Conservation (phyloP, 2,888 invertebrate genomes). For the Abrostola tripartita region DNA sequence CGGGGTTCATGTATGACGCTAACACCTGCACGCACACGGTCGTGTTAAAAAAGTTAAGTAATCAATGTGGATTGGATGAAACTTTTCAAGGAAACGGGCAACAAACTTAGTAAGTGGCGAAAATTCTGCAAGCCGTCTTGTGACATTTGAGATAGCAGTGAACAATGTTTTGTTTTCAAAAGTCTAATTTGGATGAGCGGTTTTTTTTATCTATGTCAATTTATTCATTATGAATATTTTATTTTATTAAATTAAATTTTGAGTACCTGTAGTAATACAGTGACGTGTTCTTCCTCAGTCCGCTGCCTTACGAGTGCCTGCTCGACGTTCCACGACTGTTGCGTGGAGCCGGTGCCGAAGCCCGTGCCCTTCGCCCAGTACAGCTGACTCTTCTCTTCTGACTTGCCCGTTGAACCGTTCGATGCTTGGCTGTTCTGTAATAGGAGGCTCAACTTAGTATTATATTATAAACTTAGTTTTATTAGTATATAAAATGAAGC, state of each 20-base stretch:
- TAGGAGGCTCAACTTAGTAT: not conserved
- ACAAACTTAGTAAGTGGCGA: not conserved
- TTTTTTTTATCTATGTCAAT: too few relatives aligned
- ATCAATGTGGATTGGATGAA: not conserved
- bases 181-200: too few relatives aligned
- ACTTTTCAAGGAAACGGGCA: not conserved
- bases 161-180: not conserved
- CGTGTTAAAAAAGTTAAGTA: not conserved
- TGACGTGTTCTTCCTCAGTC: slow-evolving; percentile 98
- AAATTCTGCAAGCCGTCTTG: not conserved
- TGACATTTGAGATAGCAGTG: not conserved
- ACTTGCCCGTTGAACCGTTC: slow-evolving; percentile 85
- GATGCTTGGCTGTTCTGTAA: slow-evolving; percentile 80
- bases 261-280: slow-evolving; percentile 91
- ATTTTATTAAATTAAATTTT: too few relatives aligned
- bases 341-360: slow-evolving; percentile 98
- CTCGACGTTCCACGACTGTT: slow-evolving; percentile 98
- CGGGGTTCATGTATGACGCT: slow-evolving; percentile 96
- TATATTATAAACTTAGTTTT: not conserved
- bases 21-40: slow-evolving; percentile 88
- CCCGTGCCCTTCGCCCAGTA: slow-evolving; percentile 99
- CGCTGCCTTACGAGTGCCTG: slow-evolving; percentile 96
- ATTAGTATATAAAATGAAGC: too few relatives aligned
- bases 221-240: too few relatives aligned
- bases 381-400: slow-evolving; percentile 92